Conservation (phyloP, 2,113 vertebrate genomes). For the Pelecanoides urinatrix region DNA sequence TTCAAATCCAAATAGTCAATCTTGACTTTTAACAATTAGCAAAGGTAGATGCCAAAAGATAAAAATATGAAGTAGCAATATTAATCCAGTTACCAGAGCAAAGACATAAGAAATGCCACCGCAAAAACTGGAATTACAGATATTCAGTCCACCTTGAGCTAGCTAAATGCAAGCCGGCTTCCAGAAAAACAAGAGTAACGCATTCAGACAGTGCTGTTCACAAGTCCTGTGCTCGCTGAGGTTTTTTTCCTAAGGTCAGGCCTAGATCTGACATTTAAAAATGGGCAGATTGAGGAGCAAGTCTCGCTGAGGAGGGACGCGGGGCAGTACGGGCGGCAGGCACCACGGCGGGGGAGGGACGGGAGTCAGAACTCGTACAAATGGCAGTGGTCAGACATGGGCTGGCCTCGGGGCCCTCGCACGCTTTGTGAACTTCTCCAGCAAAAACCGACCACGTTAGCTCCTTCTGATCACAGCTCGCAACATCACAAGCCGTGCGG, state of each 20-base stretch:
- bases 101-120: background rate
- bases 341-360: fast-evolving
- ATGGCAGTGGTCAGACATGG: background rate
- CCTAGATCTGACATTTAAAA: background rate
- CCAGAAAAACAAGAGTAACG: background rate
- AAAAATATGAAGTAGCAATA: background rate
- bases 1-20: background rate
- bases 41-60: background rate
- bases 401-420: fast-evolving
- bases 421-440: background rate
- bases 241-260: background rate
- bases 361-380: background rate
- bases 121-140: background rate
- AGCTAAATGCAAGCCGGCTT: background rate
- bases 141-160: background rate
- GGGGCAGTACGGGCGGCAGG: fast-evolving
- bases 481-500: fast-evolving
- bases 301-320: background rate
- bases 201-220: background rate
- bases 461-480: background rate
- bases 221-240: background rate
- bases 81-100: background rate
- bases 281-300: background rate
- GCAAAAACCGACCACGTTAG: background rate
- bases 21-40: background rate